phyloP scores from a whole-genome alignment of 2,888 invertebrate species.

The Lypha dubia region DNA sequence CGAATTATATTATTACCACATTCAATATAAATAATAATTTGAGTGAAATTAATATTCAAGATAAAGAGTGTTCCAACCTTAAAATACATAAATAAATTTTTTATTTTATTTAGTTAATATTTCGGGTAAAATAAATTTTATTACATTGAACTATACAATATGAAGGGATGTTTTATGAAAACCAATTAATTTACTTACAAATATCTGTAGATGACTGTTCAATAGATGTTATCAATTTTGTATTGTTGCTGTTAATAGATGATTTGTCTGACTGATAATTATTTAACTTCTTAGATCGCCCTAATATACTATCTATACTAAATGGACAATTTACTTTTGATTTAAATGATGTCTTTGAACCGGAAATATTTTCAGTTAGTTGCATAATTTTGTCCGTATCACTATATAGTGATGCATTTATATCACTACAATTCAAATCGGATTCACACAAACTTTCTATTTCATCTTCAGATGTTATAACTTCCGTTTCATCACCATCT shows the following conservation, averaged over 20 bases:
- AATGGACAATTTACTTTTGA: constrained; percentile 35
- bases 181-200: constrained; percentile 34
- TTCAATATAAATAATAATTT: too few relatives aligned
- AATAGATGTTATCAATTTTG: neutral
- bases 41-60: too few relatives aligned
- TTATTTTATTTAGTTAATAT: too few relatives aligned
- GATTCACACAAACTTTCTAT: constrained; percentile 37
- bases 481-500: constrained; percentile 27
- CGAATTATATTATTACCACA: too few relatives aligned
- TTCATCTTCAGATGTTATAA: constrained; percentile 34
- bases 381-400: neutral
- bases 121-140: too few relatives aligned
- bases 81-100: too few relatives aligned
- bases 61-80: too few relatives aligned
- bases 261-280: constrained; percentile 15
- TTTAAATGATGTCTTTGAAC: constrained; percentile 12
- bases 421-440: constrained; percentile 36
- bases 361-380: constrained; percentile 10
- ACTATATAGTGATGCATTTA: neutral
- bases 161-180: too few relatives aligned
- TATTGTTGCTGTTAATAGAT: neutral
- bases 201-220: constrained; percentile 9
- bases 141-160: too few relatives aligned
- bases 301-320: constrained; percentile 56
- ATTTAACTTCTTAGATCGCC: constrained; percentile 23